Percentiles rank a stretch among this genome's conserved stretches.
Conservation (phyloP, 2,888 invertebrate species). For the Agrotis puta region DNA sequence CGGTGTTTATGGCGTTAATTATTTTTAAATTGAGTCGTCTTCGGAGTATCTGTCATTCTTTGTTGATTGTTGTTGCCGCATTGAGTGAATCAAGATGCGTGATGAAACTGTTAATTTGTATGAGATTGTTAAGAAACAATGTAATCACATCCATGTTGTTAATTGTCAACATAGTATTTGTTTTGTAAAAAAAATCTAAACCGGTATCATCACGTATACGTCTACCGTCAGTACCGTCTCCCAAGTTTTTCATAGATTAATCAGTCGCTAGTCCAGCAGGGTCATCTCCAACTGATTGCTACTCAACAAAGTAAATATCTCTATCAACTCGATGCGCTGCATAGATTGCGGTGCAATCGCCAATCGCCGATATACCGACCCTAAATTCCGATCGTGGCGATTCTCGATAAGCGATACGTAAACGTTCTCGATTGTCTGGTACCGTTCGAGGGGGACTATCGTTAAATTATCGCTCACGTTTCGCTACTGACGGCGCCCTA, state of each 20-base stretch:
- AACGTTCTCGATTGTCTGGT: constrained; percentile 86
- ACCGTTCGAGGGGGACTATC: constrained; percentile 84
- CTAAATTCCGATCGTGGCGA: constrained; percentile 87
- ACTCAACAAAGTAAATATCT: constrained; percentile 72
- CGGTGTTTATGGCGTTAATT: constrained; percentile 39
- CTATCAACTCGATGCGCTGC: constrained; percentile 74
- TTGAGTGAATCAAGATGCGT: constrained; percentile 10
- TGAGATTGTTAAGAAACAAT: constrained; percentile 18
- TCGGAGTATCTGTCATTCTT: constrained; percentile 20
- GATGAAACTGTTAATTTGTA: constrained; percentile 28
- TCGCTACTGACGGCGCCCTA: constrained; percentile 85
- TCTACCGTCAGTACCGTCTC: not conserved
- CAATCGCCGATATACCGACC: constrained; percentile 71
- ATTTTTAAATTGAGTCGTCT: constrained; percentile 44
- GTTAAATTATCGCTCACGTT: constrained; percentile 90
- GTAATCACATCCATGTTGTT: constrained; percentile 7
- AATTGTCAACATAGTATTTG: constrained; percentile 5
- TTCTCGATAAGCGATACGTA: constrained; percentile 87
- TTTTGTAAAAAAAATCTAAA: constrained; percentile 3
- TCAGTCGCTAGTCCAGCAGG: constrained; percentile 14
- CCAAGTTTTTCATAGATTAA: constrained; percentile 32
- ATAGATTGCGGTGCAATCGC: constrained; percentile 72
- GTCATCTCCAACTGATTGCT: constrained; percentile 49
- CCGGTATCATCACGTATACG: not conserved
- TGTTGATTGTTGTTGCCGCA: constrained; percentile 35